These are phyloP conservation scores for Larimichthys polyactis DNA, from an alignment of 2,113 vertebrate species.

Conservation along the genomic window DNA sequence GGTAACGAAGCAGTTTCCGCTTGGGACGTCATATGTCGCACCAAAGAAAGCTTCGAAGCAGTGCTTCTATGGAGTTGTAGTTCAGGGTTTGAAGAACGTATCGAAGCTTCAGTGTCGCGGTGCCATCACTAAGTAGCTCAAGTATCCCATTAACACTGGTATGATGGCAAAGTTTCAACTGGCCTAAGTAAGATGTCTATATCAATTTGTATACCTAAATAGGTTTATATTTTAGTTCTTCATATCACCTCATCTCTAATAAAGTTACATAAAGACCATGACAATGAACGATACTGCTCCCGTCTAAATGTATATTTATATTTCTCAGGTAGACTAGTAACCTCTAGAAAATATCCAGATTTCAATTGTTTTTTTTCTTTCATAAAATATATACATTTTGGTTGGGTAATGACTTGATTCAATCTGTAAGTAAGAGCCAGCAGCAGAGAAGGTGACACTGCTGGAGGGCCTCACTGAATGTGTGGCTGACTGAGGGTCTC, in stretches of 20 bases:
- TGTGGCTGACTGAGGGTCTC: conserved; percentile 23
- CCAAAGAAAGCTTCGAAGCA: too few relatives aligned
- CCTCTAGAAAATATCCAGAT: neutral
- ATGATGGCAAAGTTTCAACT: neutral
- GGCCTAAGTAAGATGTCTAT: too few relatives aligned
- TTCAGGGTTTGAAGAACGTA: too few relatives aligned
- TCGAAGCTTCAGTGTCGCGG: too few relatives aligned
- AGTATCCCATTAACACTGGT: too few relatives aligned
- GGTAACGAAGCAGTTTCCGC: too few relatives aligned
- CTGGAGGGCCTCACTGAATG: conserved; percentile 13
- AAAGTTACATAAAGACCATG: neutral
- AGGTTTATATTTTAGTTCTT: neutral
- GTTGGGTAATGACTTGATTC: neutral
- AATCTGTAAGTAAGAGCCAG: conserved; percentile 42
- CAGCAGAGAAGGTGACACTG: conserved; percentile 11
- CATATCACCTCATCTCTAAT: neutral
- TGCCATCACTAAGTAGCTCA: neutral
- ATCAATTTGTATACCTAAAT: neutral
- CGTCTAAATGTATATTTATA: too few relatives aligned
- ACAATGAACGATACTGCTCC: neutral
- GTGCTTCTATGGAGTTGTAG: too few relatives aligned
- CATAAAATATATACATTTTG: neutral
- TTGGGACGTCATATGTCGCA: too few relatives aligned
- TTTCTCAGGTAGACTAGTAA: neutral
- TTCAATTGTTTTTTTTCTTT: too few relatives aligned